Conservation (phyloP, 2,888 invertebrate species). For the Sceliomorpha sp. region DNA sequence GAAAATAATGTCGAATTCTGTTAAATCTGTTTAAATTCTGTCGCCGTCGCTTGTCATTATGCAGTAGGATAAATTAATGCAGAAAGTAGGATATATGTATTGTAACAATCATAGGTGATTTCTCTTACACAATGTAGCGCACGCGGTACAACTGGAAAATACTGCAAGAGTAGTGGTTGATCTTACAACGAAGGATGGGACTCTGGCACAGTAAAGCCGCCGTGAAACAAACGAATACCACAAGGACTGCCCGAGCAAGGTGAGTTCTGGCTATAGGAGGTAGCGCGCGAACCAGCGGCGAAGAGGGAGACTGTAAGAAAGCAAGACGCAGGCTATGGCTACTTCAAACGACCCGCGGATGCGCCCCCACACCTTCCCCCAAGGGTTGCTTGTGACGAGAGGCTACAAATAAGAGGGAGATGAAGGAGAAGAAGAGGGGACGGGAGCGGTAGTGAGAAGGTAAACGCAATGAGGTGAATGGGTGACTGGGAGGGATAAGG, state of each 20-base stretch:
- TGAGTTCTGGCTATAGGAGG: conserved; percentile 53
- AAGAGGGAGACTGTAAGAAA: conserved; percentile 61
- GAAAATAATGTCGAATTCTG: no score
- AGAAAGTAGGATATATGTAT: no score
- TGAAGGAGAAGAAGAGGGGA: conserved; percentile 53
- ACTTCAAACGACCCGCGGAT: conserved; percentile 78
- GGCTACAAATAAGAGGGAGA: conserved; percentile 55
- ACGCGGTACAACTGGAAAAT: conserved; percentile 4
- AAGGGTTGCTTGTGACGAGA: conserved; percentile 55
- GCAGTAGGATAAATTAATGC: no score
- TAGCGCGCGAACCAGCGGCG: conserved; percentile 56
- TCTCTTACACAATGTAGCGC: background rate
- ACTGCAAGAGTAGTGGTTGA: conserved; percentile 47
- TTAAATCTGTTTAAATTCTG: no score
- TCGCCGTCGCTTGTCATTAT: no score
- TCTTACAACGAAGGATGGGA: background rate
- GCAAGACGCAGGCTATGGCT: conserved; percentile 61
- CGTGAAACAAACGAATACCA: conserved; percentile 76
- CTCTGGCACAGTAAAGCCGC: conserved; percentile 64
- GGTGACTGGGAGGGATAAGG: no score
- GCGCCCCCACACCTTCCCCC: conserved; percentile 65
- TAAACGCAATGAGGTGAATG: no score
- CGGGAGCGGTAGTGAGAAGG: no score
- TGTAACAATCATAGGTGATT: no score
- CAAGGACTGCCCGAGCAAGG: conserved; percentile 66